Conservation (phyloP, 2,888 invertebrate genomes). For the Desoria tigrina region DNA sequence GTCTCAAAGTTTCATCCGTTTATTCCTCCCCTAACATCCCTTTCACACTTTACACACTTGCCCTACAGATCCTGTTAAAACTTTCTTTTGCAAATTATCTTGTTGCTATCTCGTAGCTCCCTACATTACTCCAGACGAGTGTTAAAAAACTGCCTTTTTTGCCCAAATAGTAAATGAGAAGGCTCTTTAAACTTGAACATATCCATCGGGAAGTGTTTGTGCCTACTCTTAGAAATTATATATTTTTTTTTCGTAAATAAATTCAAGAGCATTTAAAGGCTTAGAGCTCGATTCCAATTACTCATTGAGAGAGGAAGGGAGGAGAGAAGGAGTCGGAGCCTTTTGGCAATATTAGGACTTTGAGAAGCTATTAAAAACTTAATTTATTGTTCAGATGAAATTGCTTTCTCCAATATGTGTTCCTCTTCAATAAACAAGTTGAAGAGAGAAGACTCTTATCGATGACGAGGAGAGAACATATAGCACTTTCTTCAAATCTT, state of each 20-base stretch:
- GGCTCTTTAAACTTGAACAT: too few species aligned
- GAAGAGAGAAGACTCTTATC: slow-evolving; percentile 8
- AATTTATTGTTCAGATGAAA: slow-evolving; percentile 7
- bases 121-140: too few species aligned
- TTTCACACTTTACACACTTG: neutral
- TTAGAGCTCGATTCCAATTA: too few species aligned
- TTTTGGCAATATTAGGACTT: neutral
- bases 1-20: neutral
- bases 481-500: slow-evolving; percentile 1
- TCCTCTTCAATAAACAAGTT: neutral
- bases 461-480: neutral
- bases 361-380: neutral
- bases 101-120: too few species aligned
- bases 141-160: too few species aligned
- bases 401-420: slow-evolving; percentile 11
- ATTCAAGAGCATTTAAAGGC: too few species aligned
- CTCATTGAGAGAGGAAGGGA: neutral
- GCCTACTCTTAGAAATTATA: too few species aligned
- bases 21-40: neutral
- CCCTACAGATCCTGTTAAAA: neutral
- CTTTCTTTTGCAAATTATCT: too few species aligned
- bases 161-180: too few species aligned
- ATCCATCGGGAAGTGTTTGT: too few species aligned
- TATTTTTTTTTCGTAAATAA: too few species aligned
- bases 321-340: neutral